phyloP scores from a whole-genome alignment of 2,797 vertebrate species.

The Typhlichthys eigenmanni region DNA sequence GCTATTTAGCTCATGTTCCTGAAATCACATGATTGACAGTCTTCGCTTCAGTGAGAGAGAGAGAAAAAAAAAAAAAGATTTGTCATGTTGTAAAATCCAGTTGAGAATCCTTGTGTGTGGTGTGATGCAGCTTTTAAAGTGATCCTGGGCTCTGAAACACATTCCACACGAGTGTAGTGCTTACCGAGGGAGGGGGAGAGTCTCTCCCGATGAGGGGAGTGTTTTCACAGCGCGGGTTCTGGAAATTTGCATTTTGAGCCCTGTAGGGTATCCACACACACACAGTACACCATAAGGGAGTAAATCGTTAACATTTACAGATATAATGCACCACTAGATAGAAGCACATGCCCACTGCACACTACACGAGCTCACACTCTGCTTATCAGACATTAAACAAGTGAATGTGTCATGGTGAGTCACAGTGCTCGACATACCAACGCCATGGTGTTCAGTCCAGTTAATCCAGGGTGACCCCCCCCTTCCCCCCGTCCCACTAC shows the following conservation, averaged over 20 bases:
- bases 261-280: conserved; percentile 65
- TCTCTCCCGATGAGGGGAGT: conserved; percentile 97
- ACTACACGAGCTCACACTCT: background rate
- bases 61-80: too few relatives aligned
- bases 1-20: background rate
- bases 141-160: conserved; percentile 4
- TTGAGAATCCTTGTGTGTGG: too few relatives aligned
- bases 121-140: background rate
- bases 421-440: conserved; percentile 17
- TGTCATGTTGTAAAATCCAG: too few relatives aligned
- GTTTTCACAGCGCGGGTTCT: conserved; percentile 98
- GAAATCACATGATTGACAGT: too few relatives aligned
- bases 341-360: background rate
- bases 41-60: background rate
- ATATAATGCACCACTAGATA: too few relatives aligned
- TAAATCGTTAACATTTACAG: too few relatives aligned
- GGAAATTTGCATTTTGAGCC: conserved; percentile 98
- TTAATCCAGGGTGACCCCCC: conserved; percentile 5
- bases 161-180: conserved; percentile 54
- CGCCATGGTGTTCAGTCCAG: conserved; percentile 1
- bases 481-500: conserved; percentile 13
- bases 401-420: conserved; percentile 7
- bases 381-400: conserved; percentile 10
- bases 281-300: background rate
- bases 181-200: conserved; percentile 98